Percentiles rank a stretch among this genome's conserved stretches.
Conservation (phyloP, 2,888 invertebrate genomes). For the Caenorhabditis sp. region DNA sequence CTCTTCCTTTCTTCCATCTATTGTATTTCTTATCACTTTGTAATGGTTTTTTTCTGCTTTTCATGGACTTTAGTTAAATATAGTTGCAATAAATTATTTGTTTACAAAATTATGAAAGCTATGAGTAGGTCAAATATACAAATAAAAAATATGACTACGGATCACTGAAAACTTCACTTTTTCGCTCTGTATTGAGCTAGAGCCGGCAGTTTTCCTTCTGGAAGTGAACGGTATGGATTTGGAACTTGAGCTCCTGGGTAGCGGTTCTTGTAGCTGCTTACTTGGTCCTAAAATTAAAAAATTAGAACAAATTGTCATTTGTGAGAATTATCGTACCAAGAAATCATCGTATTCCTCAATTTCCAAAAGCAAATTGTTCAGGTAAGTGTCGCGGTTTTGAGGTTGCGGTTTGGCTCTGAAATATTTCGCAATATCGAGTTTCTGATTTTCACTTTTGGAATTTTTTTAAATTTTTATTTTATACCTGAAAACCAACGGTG, state of each 20-base stretch:
- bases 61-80: background rate
- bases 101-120: constrained; percentile 39
- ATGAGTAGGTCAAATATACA: background rate
- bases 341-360: constrained; percentile 74
- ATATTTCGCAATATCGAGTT: background rate
- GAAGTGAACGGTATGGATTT: constrained; percentile 67
- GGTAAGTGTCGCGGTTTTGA: constrained; percentile 59
- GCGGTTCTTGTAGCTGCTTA: constrained; percentile 53
- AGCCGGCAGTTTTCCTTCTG: constrained; percentile 69
- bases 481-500: constrained; percentile 62
- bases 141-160: background rate
- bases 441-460: background rate
- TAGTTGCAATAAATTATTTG: constrained; percentile 38
- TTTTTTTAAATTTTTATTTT: too few species aligned
- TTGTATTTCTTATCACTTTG: constrained; percentile 12
- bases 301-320: background rate
- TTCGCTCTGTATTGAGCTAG: constrained; percentile 48
- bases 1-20: background rate
- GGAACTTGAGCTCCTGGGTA: constrained; percentile 65
- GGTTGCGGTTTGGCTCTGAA: constrained; percentile 67
- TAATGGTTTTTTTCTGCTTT: background rate
- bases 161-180: constrained; percentile 4
- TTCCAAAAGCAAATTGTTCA: constrained; percentile 67
- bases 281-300: constrained; percentile 65
- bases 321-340: constrained; percentile 46